These are phyloP conservation scores for Antennarius striatus DNA, from an alignment of 2,113 vertebrate genomes.

Conservation along the genomic window DNA sequence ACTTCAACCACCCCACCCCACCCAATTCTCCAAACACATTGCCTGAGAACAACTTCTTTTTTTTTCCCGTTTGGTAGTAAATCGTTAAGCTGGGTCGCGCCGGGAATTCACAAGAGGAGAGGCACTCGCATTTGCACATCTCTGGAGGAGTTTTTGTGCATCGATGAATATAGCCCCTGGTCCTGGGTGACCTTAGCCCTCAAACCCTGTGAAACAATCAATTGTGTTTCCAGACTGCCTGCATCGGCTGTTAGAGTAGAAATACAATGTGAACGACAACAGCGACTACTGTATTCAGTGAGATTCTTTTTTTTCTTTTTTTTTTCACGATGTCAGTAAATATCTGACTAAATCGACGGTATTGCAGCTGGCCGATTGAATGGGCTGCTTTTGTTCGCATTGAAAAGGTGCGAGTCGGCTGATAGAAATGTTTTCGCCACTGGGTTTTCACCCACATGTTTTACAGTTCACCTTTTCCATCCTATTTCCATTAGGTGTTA, in stretches of 20 bases:
- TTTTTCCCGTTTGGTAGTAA: conserved; percentile 36
- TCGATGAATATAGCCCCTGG: conserved; percentile 61
- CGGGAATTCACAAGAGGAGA: conserved; percentile 16
- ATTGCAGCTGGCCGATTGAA: conserved; percentile 12
- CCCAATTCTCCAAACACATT: conserved; percentile 15
- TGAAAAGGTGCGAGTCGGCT: background rate
- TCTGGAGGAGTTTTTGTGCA: conserved; percentile 63
- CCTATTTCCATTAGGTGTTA: conserved; percentile 27
- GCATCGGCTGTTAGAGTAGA: conserved; percentile 6
- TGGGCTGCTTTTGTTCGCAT: background rate
- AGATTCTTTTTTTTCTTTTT: background rate
- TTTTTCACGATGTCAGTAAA: conserved; percentile 11
- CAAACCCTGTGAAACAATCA: conserved; percentile 54
- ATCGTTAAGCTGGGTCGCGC: conserved; percentile 47
- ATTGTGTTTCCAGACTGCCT: conserved; percentile 53
- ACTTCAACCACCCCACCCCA: conserved; percentile 24
- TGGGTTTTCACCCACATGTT: conserved; percentile 17
- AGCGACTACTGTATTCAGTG: conserved; percentile 13
- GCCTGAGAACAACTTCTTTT: conserved; percentile 12
- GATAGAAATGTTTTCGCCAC: conserved; percentile 30
- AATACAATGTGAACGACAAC: conserved; percentile 17
- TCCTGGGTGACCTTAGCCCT: conserved; percentile 54
- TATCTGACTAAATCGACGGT: conserved; percentile 24
- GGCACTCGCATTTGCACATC: conserved; percentile 50
- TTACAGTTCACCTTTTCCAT: conserved; percentile 20